These are phyloP conservation scores for Sminthopsis crassicaudata DNA, from an alignment of 2,113 vertebrate species.

Conservation along the genomic window DNA sequence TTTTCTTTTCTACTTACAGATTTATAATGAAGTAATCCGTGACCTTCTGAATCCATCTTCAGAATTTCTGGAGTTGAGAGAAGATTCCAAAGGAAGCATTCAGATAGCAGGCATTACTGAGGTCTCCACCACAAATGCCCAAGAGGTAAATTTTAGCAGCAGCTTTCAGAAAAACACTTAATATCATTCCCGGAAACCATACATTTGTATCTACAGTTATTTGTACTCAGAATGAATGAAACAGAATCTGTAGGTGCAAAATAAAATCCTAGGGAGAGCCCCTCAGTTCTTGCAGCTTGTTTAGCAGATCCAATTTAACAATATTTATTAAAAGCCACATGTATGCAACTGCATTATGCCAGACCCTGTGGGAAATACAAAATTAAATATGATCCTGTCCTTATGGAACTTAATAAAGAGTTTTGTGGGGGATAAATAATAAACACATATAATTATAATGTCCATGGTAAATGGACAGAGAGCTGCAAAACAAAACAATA, in stretches of 20 bases:
- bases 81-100: slow-evolving; percentile 84
- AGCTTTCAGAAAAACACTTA: neutral
- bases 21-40: slow-evolving; percentile 85
- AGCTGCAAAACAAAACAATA: neutral
- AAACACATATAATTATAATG: neutral
- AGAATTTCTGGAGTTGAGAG: slow-evolving; percentile 82
- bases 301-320: neutral
- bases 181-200: accelerated
- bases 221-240: neutral
- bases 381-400: neutral
- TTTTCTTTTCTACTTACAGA: slow-evolving; percentile 71
- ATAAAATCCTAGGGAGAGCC: neutral
- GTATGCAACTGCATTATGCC: neutral
- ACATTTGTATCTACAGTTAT: no score
- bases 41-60: slow-evolving; percentile 86
- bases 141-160: slow-evolving; percentile 79
- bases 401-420: neutral
- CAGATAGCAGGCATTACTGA: slow-evolving; percentile 84
- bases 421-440: neutral
- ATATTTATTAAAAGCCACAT: neutral
- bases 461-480: neutral
- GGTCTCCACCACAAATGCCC: slow-evolving; percentile 83
- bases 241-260: neutral
- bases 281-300: neutral
- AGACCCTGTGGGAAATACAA: neutral